Evolutionary conservation across 2,888 invertebrate species (phyloP).

Genomic region (Limnephilus lunatus): DNA sequence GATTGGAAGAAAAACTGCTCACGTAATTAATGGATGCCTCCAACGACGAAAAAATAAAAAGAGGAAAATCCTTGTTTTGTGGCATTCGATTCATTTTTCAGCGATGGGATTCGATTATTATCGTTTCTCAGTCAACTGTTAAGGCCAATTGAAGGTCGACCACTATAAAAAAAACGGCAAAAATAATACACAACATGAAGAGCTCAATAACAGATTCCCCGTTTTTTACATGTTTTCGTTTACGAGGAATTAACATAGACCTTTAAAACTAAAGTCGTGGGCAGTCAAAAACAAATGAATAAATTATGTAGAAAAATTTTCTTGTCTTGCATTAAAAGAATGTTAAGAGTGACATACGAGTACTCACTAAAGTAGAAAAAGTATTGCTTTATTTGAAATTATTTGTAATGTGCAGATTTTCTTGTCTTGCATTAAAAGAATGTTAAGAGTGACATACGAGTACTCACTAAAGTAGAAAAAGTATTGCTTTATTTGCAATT

Average conservation of each 20-base stretch:
- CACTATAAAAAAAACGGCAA: not conserved
- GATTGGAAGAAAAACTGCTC: too few relatives aligned
- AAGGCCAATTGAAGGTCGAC: not conserved
- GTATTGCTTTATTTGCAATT: slow-evolving; percentile 67
- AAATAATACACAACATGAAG: not conserved
- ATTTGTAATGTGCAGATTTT: slow-evolving; percentile 66
- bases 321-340: slow-evolving; percentile 61
- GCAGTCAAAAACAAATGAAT: not conserved
- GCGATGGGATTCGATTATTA: not conserved
- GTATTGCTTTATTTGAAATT: slow-evolving; percentile 67
- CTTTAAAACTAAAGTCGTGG: not conserved
- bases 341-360: slow-evolving; percentile 60
- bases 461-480: slow-evolving; percentile 66
- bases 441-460: slow-evolving; percentile 60
- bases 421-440: slow-evolving; percentile 61
- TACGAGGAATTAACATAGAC: not conserved
- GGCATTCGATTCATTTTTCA: not conserved
- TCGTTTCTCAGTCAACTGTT: not conserved
- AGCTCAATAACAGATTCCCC: not conserved
- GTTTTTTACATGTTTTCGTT: not conserved
- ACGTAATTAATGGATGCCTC: too few relatives aligned
- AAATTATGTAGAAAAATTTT: not conserved
- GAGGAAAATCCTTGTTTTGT: not conserved
- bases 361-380: slow-evolving; percentile 66
- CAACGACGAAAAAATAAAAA: not conserved